Evolutionary conservation across 2,113 vertebrate species (phyloP).

Genomic region (Lepisosteus oculatus): DNA sequence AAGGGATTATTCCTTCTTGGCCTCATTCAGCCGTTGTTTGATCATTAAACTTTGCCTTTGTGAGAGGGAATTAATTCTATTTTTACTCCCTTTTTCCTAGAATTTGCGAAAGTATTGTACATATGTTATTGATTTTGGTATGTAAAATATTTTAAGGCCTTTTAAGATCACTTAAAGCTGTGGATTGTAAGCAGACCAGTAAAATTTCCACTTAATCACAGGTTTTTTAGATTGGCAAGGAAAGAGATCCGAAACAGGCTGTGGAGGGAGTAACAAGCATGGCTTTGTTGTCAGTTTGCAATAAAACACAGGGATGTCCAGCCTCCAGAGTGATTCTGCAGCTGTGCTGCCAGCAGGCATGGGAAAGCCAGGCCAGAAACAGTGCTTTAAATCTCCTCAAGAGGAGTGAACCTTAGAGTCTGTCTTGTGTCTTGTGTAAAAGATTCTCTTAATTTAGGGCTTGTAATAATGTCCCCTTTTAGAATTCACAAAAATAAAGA

Average conservation of each 20-base stretch:
- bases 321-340: conserved; percentile 19
- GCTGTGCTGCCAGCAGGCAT: conserved; percentile 6
- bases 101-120: background rate
- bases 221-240: conserved; percentile 10
- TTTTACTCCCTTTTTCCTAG: background rate
- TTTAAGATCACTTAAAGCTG: background rate
- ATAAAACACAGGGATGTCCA: conserved; percentile 6
- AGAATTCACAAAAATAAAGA: no score
- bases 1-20: no score
- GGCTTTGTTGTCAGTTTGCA: conserved; percentile 20
- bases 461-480: background rate
- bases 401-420: background rate
- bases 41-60: no score
- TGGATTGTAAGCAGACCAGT: background rate
- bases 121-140: conserved; percentile 1
- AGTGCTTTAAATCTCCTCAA: background rate
- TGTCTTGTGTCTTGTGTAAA: conserved; percentile 1
- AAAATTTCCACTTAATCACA: conserved; percentile 9
- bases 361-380: conserved; percentile 7
- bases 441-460: conserved; percentile 8
- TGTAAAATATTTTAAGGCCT: background rate
- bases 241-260: background rate
- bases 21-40: no score
- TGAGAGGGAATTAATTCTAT: no score
- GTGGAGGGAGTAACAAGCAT: conserved; percentile 4